These are phyloP conservation scores for Boloria euphrosyne DNA, from an alignment of 2,888 invertebrate genomes.

Conservation along the genomic window DNA sequence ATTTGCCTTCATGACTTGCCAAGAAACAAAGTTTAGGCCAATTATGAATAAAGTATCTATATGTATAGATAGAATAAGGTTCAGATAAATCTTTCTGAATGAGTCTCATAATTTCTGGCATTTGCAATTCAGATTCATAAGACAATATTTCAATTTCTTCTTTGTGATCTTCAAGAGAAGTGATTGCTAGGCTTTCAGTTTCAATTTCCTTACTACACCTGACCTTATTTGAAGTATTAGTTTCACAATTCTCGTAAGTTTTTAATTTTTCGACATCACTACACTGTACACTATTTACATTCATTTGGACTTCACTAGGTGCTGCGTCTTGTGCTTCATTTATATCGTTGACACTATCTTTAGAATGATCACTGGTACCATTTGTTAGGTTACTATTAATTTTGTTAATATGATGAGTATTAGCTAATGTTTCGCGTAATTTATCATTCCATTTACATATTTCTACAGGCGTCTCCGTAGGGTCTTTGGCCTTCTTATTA, in stretches of 20 bases:
- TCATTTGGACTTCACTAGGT: slow-evolving; percentile 50
- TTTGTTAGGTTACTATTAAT: slow-evolving; percentile 74
- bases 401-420: slow-evolving; percentile 72
- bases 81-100: slow-evolving; percentile 99
- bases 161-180: slow-evolving; percentile 46
- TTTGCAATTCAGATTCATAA: slow-evolving; percentile 97
- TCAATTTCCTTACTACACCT: slow-evolving; percentile 19
- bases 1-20: slow-evolving; percentile 92
- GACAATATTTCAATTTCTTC: slow-evolving; percentile 73
- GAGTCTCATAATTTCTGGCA: slow-evolving; percentile 99
- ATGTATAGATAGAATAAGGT: slow-evolving; percentile 99
- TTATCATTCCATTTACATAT: slow-evolving; percentile 65
- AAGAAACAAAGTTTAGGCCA: slow-evolving; percentile 99
- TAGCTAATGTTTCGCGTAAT: slow-evolving; percentile 68
- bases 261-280: slow-evolving; percentile 48
- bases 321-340: slow-evolving; percentile 54
- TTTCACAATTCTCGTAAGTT: slow-evolving; percentile 25
- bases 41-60: slow-evolving; percentile 99
- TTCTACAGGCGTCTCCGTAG: slow-evolving; percentile 64
- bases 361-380: slow-evolving; percentile 72
- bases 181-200: slow-evolving; percentile 51
- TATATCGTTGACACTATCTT: slow-evolving; percentile 52
- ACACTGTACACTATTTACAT: slow-evolving; percentile 75
- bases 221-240: slow-evolving; percentile 22
- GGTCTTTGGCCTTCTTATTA: slow-evolving; percentile 78